These are phyloP conservation scores for Epinephelus awoara DNA, from an alignment of 2,797 vertebrate species.

Conservation along the genomic window DNA sequence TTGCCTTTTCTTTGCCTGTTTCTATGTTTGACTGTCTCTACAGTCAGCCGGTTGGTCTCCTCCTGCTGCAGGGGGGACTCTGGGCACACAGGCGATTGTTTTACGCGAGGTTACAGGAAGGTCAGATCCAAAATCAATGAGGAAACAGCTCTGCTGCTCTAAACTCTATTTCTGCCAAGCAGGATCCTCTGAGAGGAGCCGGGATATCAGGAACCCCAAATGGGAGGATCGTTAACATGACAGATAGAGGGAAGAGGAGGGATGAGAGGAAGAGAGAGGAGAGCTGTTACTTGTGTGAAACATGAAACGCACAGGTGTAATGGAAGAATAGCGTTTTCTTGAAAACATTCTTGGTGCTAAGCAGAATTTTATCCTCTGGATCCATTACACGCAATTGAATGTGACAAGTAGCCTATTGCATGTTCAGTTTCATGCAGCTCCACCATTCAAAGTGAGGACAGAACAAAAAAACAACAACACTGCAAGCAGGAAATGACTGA, in stretches of 20 bases:
- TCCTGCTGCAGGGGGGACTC: constrained; percentile 53
- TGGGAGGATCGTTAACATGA: constrained; percentile 78
- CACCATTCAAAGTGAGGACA: neutral
- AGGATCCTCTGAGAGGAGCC: constrained; percentile 74
- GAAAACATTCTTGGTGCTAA: constrained; percentile 67
- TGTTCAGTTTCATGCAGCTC: constrained; percentile 39
- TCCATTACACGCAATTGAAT: constrained; percentile 35
- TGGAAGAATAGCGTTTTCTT: constrained; percentile 63
- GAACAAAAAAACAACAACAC: neutral
- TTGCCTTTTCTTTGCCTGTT: constrained; percentile 61
- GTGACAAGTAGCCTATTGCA: constrained; percentile 5
- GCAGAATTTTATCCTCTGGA: constrained; percentile 74
- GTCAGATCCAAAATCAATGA: constrained; percentile 88
- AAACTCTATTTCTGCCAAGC: constrained; percentile 81
- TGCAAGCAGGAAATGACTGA: constrained; percentile 27
- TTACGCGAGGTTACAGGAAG: constrained; percentile 87
- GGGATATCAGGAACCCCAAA: constrained; percentile 77
- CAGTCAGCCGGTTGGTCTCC: constrained; percentile 29
- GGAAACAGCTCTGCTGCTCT: constrained; percentile 82
- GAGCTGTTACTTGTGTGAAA: constrained; percentile 67
- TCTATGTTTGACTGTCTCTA: constrained; percentile 72
- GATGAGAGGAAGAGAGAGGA: constrained; percentile 52
- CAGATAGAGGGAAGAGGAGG: constrained; percentile 59
- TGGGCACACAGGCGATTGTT: constrained; percentile 79
- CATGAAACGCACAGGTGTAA: constrained; percentile 73